phyloP scores from a whole-genome alignment of 2,888 invertebrate species.

The Luffia ferchaultella region DNA sequence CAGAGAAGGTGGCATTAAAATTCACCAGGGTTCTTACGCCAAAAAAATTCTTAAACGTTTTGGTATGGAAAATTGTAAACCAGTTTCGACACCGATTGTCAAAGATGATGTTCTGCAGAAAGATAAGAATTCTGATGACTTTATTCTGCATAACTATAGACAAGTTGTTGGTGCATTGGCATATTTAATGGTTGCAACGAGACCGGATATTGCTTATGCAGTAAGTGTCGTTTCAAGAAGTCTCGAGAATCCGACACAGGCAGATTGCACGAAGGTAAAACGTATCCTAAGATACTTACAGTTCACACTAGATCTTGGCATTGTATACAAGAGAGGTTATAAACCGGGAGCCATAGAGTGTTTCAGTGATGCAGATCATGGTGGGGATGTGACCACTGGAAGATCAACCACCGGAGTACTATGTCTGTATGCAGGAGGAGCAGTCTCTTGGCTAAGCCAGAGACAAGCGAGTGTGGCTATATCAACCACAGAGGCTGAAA shows the following conservation, averaged over 20 bases:
- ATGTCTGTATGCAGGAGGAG: neutral
- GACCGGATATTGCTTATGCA: constrained; percentile 1
- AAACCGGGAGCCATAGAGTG: neutral
- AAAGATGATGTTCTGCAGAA: neutral
- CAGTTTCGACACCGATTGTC: neutral
- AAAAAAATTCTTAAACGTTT: neutral
- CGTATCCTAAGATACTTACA: neutral
- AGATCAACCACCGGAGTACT: constrained; percentile 1
- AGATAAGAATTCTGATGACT: neutral
- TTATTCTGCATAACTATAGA: neutral
- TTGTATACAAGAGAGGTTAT: neutral
- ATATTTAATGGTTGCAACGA: neutral
- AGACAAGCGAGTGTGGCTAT: neutral
- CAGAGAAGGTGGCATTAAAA: neutral
- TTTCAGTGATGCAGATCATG: constrained; percentile 3
- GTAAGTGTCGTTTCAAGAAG: neutral
- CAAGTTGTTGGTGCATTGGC: constrained; percentile 1
- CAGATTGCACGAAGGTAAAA: neutral
- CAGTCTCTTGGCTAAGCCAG: neutral
- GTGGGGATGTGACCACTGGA: neutral
- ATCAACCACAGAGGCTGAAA: constrained; percentile 1
- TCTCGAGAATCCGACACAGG: neutral
- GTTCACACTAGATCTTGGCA: neutral
- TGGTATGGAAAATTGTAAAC: neutral
- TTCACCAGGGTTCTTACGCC: neutral